Percentiles rank a stretch among this genome's conserved stretches.
These are phyloP conservation scores for Rhinella marina DNA, from an alignment of 2,797 vertebrate genomes.

Conservation along the genomic window DNA sequence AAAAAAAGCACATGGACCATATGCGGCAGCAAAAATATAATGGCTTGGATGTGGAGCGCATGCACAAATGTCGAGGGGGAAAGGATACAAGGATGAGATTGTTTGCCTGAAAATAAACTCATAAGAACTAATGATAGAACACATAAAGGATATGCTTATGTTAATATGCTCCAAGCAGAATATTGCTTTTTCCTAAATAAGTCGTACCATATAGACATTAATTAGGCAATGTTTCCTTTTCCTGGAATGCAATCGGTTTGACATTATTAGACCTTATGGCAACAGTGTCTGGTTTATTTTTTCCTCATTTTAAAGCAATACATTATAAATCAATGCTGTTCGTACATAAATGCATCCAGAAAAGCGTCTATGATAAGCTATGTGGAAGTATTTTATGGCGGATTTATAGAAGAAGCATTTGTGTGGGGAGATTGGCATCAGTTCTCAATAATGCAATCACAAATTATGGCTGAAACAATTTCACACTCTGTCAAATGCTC, in stretches of 20 bases:
- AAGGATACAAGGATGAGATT: slow-evolving; percentile 35
- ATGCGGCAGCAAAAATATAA: slow-evolving; percentile 56
- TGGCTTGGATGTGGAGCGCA: slow-evolving; percentile 33
- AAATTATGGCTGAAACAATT: slow-evolving; percentile 24
- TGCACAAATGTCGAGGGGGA: slow-evolving; percentile 31
- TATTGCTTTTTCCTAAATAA: slow-evolving; percentile 45
- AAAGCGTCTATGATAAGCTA: slow-evolving; percentile 1
- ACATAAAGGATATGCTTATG: slow-evolving; percentile 35
- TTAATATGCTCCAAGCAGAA: slow-evolving; percentile 38
- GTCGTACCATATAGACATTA: slow-evolving; percentile 47
- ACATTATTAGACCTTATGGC: slow-evolving; percentile 37
- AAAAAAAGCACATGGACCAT: slow-evolving; percentile 49
- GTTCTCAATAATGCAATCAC: slow-evolving; percentile 5
- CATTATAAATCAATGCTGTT: slow-evolving; percentile 17
- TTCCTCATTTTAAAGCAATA: slow-evolving; percentile 23
- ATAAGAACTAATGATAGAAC: slow-evolving; percentile 48
- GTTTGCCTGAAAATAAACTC: slow-evolving; percentile 42
- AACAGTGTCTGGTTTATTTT: slow-evolving; percentile 4
- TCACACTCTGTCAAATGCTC: slow-evolving; percentile 26
- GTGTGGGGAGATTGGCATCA: slow-evolving; percentile 9
- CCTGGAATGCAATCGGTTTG: slow-evolving; percentile 13
- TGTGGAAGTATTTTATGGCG: slow-evolving; percentile 6
- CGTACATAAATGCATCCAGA: neutral
- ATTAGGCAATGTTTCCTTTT: slow-evolving; percentile 27
- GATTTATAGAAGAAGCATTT: neutral